These are phyloP conservation scores for Lysiphlebus fabarum DNA, from an alignment of 1,140 invertebrate species.

Conservation along the genomic window DNA sequence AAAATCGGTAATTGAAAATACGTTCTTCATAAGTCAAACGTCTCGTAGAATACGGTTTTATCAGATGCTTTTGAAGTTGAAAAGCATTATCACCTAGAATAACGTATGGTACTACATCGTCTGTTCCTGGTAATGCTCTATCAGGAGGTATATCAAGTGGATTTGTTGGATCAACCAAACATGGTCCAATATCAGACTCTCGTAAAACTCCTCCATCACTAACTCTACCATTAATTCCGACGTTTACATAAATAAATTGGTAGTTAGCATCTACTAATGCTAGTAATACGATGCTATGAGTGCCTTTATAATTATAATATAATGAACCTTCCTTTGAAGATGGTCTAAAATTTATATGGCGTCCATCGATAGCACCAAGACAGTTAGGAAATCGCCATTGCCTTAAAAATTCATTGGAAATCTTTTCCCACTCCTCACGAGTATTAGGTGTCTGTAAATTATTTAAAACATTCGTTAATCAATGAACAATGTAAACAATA, in stretches of 20 bases:
- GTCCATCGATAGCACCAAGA: conserved; percentile 45
- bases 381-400: conserved; percentile 44
- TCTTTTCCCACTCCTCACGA: background rate
- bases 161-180: conserved; percentile 31
- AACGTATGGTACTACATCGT: conserved; percentile 15
- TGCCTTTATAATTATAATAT: conserved; percentile 53
- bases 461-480: too few relatives aligned
- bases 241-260: conserved; percentile 48
- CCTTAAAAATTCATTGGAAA: background rate
- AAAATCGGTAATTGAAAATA: conserved; percentile 35
- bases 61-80: conserved; percentile 23
- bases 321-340: conserved; percentile 37
- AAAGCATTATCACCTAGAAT: conserved; percentile 34
- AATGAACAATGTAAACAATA: too few relatives aligned
- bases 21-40: conserved; percentile 28
- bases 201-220: conserved; percentile 31
- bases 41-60: conserved; percentile 28
- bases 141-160: conserved; percentile 29
- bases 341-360: conserved; percentile 28
- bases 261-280: conserved; percentile 52
- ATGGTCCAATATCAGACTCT: conserved; percentile 25
- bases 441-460: background rate
- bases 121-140: conserved; percentile 6
- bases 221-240: conserved; percentile 34
- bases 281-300: conserved; percentile 50